Base-by-base conservation (phyloP, 2,888 invertebrate species). In the Mythimna pallens region DNA sequence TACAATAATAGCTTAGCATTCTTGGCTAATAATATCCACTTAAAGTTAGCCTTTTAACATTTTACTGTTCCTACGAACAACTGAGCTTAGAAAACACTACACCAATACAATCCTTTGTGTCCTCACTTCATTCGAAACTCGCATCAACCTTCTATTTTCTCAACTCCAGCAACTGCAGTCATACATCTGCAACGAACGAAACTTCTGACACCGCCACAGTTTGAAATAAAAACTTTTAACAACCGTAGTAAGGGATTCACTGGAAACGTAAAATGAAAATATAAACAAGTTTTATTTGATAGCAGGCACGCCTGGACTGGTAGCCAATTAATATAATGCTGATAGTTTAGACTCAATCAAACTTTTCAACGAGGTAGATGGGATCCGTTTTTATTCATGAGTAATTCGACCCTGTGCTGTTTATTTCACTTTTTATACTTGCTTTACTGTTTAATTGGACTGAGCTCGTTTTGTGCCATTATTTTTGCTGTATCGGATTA, bases 341-440 rank as follows among this genome's bases (percentile, higher is more conserved):
- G 87, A 90, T 92, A 92, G 90, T 91, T 92, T 89, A 89, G 85
- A 88, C 73, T 76, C 88, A 88, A 92, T 92, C 90, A 91, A 92
- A 92, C 88, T 93, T 92, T 89, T 73, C 83, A 76, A 78, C 79
- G 69, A 78, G 70, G 52, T 79, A 83, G 86, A 89, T 84, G 88
- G 86, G 86, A 78, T 82, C 82, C 81, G 84, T 88, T 87, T 89
- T 75, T 69, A 55, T 69, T 80, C 40, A 75, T n/a, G 25, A 69
- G 76, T 64, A 69, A 80, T 75, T 69, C 12, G 12, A 55, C 1
- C 43, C 50, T 6, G 59, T 20, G 7, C n/a, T 4, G 12, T 68
- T 74, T 64, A 47, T 67, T 76, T 57, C 7, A 25, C 47, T 65
- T 71, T 73, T 61, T 52, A 70, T 63, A 47, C 34, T 43, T 59